Evolutionary conservation across 2,113 vertebrate species (phyloP), one percentile per base, ranked within the genome.

Genomic region (Neoarius graeffei): DNA sequence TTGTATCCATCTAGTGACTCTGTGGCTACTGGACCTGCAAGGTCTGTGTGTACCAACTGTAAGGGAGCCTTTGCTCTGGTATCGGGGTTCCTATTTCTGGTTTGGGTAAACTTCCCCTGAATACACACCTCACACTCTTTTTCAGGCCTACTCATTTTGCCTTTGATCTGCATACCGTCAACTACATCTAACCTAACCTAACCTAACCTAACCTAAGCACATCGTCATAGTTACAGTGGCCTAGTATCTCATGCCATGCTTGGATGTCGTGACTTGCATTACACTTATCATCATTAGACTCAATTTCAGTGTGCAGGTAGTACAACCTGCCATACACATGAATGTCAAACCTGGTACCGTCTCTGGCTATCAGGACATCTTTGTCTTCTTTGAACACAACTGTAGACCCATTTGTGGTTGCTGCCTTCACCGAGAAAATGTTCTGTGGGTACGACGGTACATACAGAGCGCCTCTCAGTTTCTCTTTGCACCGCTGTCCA

Each of bases 181-280:
- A 66, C 80, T 25, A 89, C 88, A 86, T 67, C n/a, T n/a, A n/a
- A n/a, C n/a, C n/a, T n/a, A n/a, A n/a, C n/a, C n/a, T n/a, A n/a
- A n/a, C n/a, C n/a, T n/a, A n/a, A n/a, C 52, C 6, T 10, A 89
- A 77, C 54, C 77, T 89, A 13, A 84, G 54, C 17, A 87, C 62
- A 85, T 87, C 89, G 0, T 83, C 80, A 79, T 83, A 86, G 57
- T 89, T 83, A 54, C 82, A 88, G 35, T 88, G 81, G 3, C 71
- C 84, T n/a, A 85, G 60, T 19, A 89, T 89, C 30, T 87, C 66
- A 35, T 89, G 86, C 89, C 89, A 89, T 56, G 89, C 86, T 64
- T 89, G 86, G 3, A 87, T 64, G 42, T 89, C 82, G 14, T 89
- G 66, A 7, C 62, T 30, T 30, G 14, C 50, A 69, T 81, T 69